These are phyloP conservation scores for Micropterix aruncella DNA, from an alignment of 2,888 invertebrate species.

Conservation along the genomic window DNA sequence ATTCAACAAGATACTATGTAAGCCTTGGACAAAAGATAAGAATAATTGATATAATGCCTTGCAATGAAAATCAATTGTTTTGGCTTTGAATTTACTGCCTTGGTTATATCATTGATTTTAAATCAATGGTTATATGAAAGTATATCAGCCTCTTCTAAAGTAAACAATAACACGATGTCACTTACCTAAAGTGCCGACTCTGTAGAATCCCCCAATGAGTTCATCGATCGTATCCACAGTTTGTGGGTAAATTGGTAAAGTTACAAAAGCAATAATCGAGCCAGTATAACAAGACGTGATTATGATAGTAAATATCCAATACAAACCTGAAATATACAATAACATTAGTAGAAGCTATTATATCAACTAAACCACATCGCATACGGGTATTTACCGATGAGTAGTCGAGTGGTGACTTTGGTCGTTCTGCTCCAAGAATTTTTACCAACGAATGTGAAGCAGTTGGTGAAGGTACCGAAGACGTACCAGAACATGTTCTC, in stretches of 20 bases:
- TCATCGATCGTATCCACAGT: slow-evolving; percentile 57
- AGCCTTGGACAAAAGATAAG: neutral
- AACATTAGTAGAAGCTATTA: too few relatives aligned
- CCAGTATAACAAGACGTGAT: slow-evolving; percentile 75
- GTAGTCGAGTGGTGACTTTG: slow-evolving; percentile 52
- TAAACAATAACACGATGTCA: neutral
- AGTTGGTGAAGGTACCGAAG: slow-evolving; percentile 73
- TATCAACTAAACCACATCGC: too few relatives aligned
- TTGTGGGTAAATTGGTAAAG: slow-evolving; percentile 59
- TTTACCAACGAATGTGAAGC: slow-evolving; percentile 54
- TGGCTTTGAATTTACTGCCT: too few relatives aligned
- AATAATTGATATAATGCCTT: neutral
- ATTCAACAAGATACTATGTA: slow-evolving; percentile 4
- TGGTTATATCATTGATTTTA: neutral
- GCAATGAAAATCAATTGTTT: neutral
- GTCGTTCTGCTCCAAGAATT: slow-evolving; percentile 57
- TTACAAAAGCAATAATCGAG: slow-evolving; percentile 74
- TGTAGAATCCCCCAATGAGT: slow-evolving; percentile 49
- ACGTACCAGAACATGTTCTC: slow-evolving; percentile 84
- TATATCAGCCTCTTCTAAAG: too few relatives aligned
- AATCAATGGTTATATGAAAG: too few relatives aligned
- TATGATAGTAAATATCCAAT: slow-evolving; percentile 79
- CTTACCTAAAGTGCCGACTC: slow-evolving; percentile 57
- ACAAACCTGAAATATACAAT: slow-evolving; percentile 40
- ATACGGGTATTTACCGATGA: too few relatives aligned